Evolutionary conservation across 1,140 invertebrate genomes (phyloP).

Genomic region (Neodiprion virginianus): DNA sequence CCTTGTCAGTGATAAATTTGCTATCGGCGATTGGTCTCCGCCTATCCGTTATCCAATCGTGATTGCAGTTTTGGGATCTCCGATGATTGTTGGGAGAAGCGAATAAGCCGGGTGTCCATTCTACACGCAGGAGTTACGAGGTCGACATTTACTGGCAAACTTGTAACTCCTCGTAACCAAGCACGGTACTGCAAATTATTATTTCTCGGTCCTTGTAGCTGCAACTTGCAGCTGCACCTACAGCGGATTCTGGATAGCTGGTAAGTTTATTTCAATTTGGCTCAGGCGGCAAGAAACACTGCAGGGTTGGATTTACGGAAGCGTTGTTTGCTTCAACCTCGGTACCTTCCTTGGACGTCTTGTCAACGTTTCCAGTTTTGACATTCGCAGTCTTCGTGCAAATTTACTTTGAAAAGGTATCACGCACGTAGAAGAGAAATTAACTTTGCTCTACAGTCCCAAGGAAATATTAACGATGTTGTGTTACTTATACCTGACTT

Average conservation of each 20-base stretch:
- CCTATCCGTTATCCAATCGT: too few species aligned
- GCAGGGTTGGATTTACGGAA: slow-evolving; percentile 1
- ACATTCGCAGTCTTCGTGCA: too few species aligned
- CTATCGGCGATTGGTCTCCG: too few species aligned
- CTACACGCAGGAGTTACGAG: slow-evolving; percentile 42
- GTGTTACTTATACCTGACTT: too few species aligned
- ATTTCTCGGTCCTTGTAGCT: slow-evolving; percentile 39
- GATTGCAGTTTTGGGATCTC: background rate
- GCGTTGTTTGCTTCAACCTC: background rate
- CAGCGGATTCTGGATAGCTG: slow-evolving; percentile 21
- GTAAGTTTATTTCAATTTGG: slow-evolving; percentile 51
- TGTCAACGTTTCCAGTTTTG: too few species aligned
- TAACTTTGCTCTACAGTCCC: too few species aligned
- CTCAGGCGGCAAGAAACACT: background rate
- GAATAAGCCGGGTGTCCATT: background rate
- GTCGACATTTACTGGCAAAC: slow-evolving; percentile 47
- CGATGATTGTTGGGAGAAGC: background rate
- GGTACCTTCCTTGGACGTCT: background rate
- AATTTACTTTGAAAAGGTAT: too few species aligned
- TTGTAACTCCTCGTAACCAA: slow-evolving; percentile 40
- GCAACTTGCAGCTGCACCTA: background rate
- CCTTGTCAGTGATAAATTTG: too few species aligned
- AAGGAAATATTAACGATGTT: too few species aligned
- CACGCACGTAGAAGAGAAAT: too few species aligned
- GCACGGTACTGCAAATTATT: slow-evolving; percentile 33